phyloP scores from a whole-genome alignment of 2,113 vertebrate species.

The Oreochromis tanganicae region DNA sequence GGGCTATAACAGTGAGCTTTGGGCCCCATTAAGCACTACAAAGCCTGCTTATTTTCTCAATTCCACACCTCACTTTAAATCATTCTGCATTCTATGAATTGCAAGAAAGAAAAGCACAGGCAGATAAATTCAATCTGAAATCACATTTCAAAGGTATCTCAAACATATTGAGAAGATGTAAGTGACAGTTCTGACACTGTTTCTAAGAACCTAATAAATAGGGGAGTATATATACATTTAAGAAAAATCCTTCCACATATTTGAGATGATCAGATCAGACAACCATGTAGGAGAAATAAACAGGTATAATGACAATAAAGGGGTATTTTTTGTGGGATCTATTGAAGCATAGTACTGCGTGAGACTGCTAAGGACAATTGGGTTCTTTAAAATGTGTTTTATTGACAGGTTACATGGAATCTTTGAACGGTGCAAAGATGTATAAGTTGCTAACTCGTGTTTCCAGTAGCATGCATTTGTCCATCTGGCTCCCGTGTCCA shows the following conservation, averaged over 20 bases:
- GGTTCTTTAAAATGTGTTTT: constrained; percentile 3
- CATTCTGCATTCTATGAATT: constrained; percentile 58
- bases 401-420: neutral
- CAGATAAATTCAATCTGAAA: constrained; percentile 59
- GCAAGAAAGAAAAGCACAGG: constrained; percentile 55
- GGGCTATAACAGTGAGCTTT: constrained; percentile 60
- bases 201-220: constrained; percentile 50
- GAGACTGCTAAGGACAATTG: neutral
- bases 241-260: constrained; percentile 20
- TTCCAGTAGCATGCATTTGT: constrained; percentile 32
- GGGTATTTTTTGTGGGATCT: neutral
- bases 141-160: constrained; percentile 68
- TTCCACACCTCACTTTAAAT: constrained; percentile 71
- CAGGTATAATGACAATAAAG: constrained; percentile 42
- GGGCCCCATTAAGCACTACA: constrained; percentile 60
- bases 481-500: constrained; percentile 42
- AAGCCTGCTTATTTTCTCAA: constrained; percentile 64
- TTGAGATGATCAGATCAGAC: constrained; percentile 54
- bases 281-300: constrained; percentile 47
- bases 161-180: constrained; percentile 59
- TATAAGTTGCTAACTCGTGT: neutral
- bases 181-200: constrained; percentile 73
- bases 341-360: neutral
- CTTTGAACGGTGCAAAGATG: neutral
- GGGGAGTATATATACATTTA: constrained; percentile 13